A percentile compares a stretch with the other conserved stretches of the same genome.
Conservation (phyloP, 2,888 invertebrate species). For the Dasysyrphus albostriatus region DNA sequence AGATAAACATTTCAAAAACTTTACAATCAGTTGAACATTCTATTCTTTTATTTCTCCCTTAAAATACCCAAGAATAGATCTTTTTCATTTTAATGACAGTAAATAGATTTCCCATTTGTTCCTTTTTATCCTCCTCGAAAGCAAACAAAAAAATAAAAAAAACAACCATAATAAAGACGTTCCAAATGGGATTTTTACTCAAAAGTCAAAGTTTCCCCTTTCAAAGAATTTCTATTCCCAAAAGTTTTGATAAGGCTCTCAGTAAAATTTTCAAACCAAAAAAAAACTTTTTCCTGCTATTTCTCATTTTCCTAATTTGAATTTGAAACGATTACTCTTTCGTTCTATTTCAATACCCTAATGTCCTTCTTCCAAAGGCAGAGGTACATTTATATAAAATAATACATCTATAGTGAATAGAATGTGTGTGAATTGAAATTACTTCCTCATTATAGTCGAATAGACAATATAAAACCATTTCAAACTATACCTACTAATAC, state of each 20-base stretch:
- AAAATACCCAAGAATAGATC: conserved; percentile 16
- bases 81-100: conserved; percentile 30
- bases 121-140: not conserved
- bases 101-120: conserved; percentile 63
- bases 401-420: not conserved
- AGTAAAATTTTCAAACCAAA: not conserved
- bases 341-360: conserved; percentile 18
- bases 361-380: conserved; percentile 11
- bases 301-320: conserved; percentile 58
- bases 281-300: conserved; percentile 9
- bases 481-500: not conserved
- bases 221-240: conserved; percentile 12
- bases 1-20: conserved; percentile 33
- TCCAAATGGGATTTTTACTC: conserved; percentile 18
- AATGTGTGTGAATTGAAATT: conserved; percentile 51
- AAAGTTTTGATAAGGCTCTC: conserved; percentile 42
- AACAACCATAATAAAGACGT: conserved; percentile 21
- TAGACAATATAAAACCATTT: conserved; percentile 50
- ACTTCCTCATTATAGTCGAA: conserved; percentile 47
- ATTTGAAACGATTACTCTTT: conserved; percentile 48
- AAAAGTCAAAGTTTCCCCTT: conserved; percentile 25
- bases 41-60: not conserved
- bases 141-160: conserved; percentile 3
- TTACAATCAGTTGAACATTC: conserved; percentile 24
- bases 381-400: not conserved